phyloP scores from a whole-genome alignment of 2,888 invertebrate genomes.

The Trilocha varians region DNA sequence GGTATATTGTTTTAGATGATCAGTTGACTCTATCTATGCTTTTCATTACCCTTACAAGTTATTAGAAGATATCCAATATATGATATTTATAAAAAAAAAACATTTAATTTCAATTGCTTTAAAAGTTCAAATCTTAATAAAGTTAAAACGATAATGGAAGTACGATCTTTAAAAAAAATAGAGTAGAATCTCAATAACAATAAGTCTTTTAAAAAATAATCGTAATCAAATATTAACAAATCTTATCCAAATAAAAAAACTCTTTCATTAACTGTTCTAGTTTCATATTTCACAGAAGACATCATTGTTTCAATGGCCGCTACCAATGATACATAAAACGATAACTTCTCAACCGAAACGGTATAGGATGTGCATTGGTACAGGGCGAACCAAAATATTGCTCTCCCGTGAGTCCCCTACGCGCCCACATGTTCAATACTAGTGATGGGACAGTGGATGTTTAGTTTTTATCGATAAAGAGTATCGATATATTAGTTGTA shows the following conservation, averaged over 20 bases:
- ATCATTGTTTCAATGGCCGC: neutral
- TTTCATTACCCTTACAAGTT: too few relatives aligned
- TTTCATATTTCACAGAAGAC: neutral
- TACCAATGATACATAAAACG: neutral
- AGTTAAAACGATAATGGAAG: too few relatives aligned
- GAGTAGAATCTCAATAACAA: too few relatives aligned
- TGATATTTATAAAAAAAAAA: too few relatives aligned
- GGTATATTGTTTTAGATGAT: too few relatives aligned
- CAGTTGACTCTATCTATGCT: too few relatives aligned
- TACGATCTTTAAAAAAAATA: too few relatives aligned
- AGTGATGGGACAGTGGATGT: conserved; percentile 26
- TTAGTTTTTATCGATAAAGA: neutral
- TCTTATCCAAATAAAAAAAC: neutral
- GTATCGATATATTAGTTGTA: too few relatives aligned
- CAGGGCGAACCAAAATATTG: conserved; percentile 67
- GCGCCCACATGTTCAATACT: conserved; percentile 62
- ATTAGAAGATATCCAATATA: too few relatives aligned
- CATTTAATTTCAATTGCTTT: too few relatives aligned
- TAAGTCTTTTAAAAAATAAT: too few relatives aligned
- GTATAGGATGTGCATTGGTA: conserved; percentile 32
- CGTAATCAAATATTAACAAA: neutral
- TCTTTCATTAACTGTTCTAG: neutral
- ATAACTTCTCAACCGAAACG: conserved; percentile 5
- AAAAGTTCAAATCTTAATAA: too few relatives aligned
- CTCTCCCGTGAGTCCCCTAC: conserved; percentile 55